A percentile compares a stretch with the other conserved stretches of the same genome.
Conservation (phyloP, 2,797 vertebrate species). For the Sparus aurata region DNA sequence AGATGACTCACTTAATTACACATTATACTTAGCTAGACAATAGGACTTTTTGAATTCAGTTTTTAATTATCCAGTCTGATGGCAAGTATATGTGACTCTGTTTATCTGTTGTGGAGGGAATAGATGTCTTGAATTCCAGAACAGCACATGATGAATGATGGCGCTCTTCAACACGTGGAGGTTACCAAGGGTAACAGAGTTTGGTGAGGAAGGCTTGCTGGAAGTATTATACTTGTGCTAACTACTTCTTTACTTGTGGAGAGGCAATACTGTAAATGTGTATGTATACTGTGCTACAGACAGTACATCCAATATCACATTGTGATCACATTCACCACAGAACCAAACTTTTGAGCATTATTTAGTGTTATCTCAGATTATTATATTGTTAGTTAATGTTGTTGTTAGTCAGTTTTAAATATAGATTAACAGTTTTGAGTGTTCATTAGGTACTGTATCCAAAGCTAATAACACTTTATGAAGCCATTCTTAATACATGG, state of each 20-base stretch:
- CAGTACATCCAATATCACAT: not conserved
- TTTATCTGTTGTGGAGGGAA: not conserved
- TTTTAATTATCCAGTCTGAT: slow-evolving; percentile 9
- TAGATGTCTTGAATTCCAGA: not conserved
- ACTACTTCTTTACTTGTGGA: not conserved
- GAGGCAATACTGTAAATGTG: not conserved
- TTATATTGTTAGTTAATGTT: not conserved
- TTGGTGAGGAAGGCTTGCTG: not conserved
- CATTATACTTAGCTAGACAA: not conserved
- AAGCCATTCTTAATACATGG: no score
- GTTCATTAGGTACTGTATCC: not conserved
- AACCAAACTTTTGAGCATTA: not conserved
- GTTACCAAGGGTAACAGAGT: not conserved
- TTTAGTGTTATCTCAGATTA: not conserved
- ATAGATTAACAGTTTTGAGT: not conserved
- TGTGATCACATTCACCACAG: not conserved
- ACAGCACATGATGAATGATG: not conserved
- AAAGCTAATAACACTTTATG: not conserved
- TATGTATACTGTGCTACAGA: not conserved
- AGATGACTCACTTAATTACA: slow-evolving; percentile 10
- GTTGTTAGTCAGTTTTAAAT: not conserved
- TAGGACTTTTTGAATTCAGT: not conserved
- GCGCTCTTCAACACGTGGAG: not conserved
- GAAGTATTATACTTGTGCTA: not conserved
- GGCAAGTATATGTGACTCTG: not conserved